Conservation (phyloP, 2,888 invertebrate species). For the Pandemis corylana region DNA sequence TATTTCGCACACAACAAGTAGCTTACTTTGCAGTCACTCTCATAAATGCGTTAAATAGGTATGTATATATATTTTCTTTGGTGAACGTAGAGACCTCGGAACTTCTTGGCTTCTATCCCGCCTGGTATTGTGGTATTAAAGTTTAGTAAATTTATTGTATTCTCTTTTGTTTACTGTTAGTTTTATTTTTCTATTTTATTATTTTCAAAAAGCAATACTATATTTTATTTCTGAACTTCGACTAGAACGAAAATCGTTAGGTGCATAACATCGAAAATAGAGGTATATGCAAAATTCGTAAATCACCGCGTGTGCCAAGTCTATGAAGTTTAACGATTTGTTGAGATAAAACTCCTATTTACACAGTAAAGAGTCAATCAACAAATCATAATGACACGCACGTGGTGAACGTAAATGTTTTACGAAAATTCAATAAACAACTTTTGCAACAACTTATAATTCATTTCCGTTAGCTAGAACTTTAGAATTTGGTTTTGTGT, state of each 20-base stretch:
- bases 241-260: no score
- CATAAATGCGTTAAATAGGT: no score
- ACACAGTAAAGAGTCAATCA: background rate
- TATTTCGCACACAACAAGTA: no score
- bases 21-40: no score
- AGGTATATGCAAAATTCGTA: background rate
- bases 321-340: conserved; percentile 1
- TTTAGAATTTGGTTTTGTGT: background rate
- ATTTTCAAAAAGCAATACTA: no score
- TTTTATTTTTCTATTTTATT: background rate
- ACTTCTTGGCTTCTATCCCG: no score
- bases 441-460: background rate
- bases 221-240: background rate
- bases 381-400: background rate
- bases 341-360: conserved; percentile 11
- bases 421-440: background rate
- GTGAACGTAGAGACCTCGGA: no score
- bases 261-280: background rate
- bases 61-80: no score
- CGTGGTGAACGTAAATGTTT: background rate
- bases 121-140: no score
- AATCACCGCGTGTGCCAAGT: conserved; percentile 1
- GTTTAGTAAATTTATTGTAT: no score
- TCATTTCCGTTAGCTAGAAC: background rate
- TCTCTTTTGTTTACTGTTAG: background rate